Percentiles rank a stretch among this genome's conserved stretches.
Conservation (phyloP, 1,140 invertebrate species). For the Drosophila persimilis region DNA sequence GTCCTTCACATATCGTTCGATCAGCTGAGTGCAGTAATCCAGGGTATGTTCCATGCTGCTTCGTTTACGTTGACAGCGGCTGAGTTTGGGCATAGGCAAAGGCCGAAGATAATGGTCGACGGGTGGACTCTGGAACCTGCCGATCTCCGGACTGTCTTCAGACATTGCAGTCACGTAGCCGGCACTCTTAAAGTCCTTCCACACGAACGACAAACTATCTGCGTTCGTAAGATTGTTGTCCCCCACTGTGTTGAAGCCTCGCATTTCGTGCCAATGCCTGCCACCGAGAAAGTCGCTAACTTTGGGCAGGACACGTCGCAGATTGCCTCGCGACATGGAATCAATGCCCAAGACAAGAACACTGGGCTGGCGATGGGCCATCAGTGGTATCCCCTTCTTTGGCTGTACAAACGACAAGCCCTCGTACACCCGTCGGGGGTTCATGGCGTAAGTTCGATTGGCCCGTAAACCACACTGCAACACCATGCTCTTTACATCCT, state of each 20-base stretch:
- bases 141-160: constrained; percentile 86
- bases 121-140: constrained; percentile 85
- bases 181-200: constrained; percentile 78
- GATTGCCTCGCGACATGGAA: constrained; percentile 75
- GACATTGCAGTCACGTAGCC: constrained; percentile 90
- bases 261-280: constrained; percentile 54
- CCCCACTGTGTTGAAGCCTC: constrained; percentile 57
- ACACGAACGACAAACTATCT: constrained; percentile 7
- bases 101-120: constrained; percentile 90
- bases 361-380: constrained; percentile 23
- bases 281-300: constrained; percentile 19
- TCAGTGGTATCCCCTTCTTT: background rate
- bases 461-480: too few species aligned
- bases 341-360: constrained; percentile 58
- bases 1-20: constrained; percentile 53
- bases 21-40: constrained; percentile 85
- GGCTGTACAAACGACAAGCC: constrained; percentile 37
- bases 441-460: too few species aligned
- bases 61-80: too few species aligned
- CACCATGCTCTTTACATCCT: too few species aligned
- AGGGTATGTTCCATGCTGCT: constrained; percentile 68
- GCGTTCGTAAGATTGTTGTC: constrained; percentile 17
- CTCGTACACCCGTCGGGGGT: background rate
- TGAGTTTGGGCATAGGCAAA: constrained; percentile 76
- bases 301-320: constrained; percentile 64